Base-by-base conservation (phyloP, 1,140 invertebrate genomes). In the Drosophila pruinosa region DNA sequence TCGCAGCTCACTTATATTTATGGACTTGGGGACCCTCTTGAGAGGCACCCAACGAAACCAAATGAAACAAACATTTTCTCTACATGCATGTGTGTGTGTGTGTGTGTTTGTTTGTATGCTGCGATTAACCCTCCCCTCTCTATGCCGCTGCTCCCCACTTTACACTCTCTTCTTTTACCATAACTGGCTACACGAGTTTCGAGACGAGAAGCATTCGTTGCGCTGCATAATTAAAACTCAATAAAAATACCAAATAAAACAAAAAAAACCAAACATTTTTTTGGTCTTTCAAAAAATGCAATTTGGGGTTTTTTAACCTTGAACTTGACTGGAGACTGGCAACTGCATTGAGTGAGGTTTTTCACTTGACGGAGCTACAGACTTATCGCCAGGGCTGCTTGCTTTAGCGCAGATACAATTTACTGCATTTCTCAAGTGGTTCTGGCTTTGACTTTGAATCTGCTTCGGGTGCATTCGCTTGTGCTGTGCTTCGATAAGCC, bases 1-100 rank as follows among this genome's bases (percentile, higher is more conserved):
- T 71, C 62, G 71, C 48, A 86, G 72, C 80, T 83, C 72, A 67
- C 79, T 70, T 64, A 63, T 65, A 64, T 74, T 80, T 76, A 59
- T 75, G 57, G 53, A 24, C 12, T 21, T 47, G 21, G 21, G 43
- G 43, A 26, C n/a, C n/a, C 21, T 45, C 43, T 45, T 10, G 19
- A 41, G 38, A 41, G 38, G 38, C 38, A 41, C 14, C 38, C 5
- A 31, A 31, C n/a, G 28, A 38, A 38, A 15, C 28, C 1, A 50
- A 52, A 52, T 15, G 28, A n/a, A 36, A 12, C 50, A 43, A 57
- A 57, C 38, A 43, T 57, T 57, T 0, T 34, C 31, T n/a, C 10
- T 5, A 15, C 17, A 17, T 39, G 38, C 17, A 15, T 43, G 41
- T 24, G 21, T 15, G 38, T 39, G 21, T 59, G n/a, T 5, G 38